Evolutionary conservation across 1,140 invertebrate genomes (phyloP).

Genomic region (Anoplolepis gracilipes): DNA sequence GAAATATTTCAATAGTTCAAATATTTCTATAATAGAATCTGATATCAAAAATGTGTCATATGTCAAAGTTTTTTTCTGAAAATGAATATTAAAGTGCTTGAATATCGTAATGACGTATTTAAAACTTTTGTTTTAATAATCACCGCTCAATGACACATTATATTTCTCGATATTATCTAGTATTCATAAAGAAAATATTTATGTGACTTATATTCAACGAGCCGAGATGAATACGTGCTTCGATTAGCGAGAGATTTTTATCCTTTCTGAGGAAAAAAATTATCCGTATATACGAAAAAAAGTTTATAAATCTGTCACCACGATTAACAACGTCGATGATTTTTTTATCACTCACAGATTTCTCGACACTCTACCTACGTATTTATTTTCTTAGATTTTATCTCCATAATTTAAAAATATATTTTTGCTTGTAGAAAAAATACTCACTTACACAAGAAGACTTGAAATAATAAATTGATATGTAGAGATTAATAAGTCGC

Average conservation of each 20-base stretch:
- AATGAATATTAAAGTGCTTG: neutral
- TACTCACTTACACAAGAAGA: neutral
- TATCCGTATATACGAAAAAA: neutral
- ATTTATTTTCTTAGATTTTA: neutral
- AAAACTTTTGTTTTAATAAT: constrained; percentile 31
- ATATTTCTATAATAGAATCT: neutral
- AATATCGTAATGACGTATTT: neutral
- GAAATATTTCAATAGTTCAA: no score
- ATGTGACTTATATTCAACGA: neutral
- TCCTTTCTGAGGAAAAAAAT: constrained; percentile 15
- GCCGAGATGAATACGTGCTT: constrained; percentile 14
- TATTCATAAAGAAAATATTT: constrained; percentile 23
- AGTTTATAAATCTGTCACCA: constrained; percentile 21
- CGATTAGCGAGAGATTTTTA: constrained; percentile 34
- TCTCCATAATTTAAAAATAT: constrained; percentile 9
- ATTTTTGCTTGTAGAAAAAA: neutral
- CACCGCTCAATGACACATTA: neutral
- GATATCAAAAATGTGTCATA: neutral
- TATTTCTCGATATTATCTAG: neutral
- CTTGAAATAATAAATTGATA: neutral
- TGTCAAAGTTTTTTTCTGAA: neutral
- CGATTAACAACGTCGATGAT: constrained; percentile 20
- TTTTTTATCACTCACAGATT: constrained; percentile 32
- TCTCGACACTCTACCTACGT: neutral
- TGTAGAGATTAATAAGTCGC: neutral